Conservation (phyloP, 2,113 vertebrate species). For the Cervus canadensis region DNA sequence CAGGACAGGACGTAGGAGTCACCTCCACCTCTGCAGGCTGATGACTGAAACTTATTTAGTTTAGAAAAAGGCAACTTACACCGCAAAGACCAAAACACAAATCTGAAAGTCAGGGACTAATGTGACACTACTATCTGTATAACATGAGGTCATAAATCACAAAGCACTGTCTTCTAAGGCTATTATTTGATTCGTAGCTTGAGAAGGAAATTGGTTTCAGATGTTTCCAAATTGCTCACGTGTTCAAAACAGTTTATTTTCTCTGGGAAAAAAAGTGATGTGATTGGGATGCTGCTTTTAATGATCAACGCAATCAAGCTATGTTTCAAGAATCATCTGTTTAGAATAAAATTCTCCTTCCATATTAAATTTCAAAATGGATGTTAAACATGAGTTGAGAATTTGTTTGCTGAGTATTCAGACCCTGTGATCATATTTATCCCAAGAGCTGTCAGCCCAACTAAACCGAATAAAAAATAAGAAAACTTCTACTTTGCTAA, state of each 20-base stretch:
- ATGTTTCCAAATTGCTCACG: neutral
- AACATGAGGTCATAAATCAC: neutral
- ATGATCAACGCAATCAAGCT: neutral
- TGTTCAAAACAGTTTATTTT: neutral
- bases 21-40: neutral
- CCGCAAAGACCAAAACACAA: neutral
- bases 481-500: neutral
- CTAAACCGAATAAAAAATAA: neutral
- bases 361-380: neutral
- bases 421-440: neutral
- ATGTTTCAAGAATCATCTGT: neutral
- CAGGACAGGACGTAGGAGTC: neutral
- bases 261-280: neutral
- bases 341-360: slow-evolving; percentile 17
- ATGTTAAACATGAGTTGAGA: neutral
- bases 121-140: neutral
- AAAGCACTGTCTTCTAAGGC: neutral
- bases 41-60: neutral
- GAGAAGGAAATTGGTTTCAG: slow-evolving; percentile 18
- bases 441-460: neutral
- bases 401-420: neutral
- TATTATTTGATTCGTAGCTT: neutral
- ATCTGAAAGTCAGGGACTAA: neutral
- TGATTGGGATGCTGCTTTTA: neutral
- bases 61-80: neutral